Evolutionary conservation across 2,113 vertebrate genomes (phyloP), one percentile per base, ranked within the genome.

Genomic region (Periophthalmus modestus): DNA sequence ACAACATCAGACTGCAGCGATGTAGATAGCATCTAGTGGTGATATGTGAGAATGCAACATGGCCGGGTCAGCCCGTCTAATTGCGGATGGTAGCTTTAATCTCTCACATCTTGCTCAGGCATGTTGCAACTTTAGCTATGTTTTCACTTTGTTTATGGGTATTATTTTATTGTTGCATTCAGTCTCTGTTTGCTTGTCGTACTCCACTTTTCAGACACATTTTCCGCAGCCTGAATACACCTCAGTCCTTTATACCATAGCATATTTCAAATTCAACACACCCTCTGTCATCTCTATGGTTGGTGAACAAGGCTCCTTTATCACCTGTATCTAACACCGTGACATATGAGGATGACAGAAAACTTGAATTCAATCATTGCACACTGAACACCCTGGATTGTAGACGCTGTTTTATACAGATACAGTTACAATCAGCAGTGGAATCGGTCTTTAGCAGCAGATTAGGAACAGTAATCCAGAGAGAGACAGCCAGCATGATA

Each of bases 381-480:
- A 34, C 4, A 15, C 34, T 34, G 39, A 16, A 65, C 33, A 39
- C 3, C 2, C 15, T 15, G 10, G 16, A 63, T 34, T 36, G 33
- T 19, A 18, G 62, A 73, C 66, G 62, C 69, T 78, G 73, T 33
- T 71, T 57, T 18, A 71, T 34, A 74, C 73, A 72, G 23, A 81
- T 70, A 77, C 46, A 70, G 75, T 75, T 71, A 79, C 28, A 66
- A 65, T 21, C 23, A 36, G 13, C 58, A 34, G 68, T 69, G 57
- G 66, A 66, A 78, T 74, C 85, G 74, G 75, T 81, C 83, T 79
- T 82, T 85, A 84, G 80, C 77, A 82, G 33, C 72, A 81, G 86
- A 85, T 87, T 88, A 82, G 68, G 50, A 39, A 9, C 62, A 67
- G 36, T 91, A 90, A 91, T 90, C 88, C 83, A 69, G 67, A 55